Evolutionary conservation across 2,797 vertebrate genomes (phyloP).

Genomic region (Neopelma chrysocephalum): DNA sequence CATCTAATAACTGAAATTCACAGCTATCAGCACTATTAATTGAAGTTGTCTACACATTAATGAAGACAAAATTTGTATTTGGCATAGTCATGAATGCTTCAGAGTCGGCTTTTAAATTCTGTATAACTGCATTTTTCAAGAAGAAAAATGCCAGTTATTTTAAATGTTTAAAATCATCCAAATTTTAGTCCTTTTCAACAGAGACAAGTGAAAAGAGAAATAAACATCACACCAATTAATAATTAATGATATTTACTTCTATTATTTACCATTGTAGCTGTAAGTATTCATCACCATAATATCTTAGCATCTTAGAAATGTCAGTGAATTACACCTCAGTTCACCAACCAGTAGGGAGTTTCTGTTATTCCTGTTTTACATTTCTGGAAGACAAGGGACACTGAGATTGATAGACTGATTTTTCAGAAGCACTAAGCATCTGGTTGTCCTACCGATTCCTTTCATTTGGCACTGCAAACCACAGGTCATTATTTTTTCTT

Average conservation of each 20-base stretch:
- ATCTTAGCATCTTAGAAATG: background rate
- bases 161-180: background rate
- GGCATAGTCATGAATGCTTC: fast-evolving
- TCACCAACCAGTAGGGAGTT: background rate
- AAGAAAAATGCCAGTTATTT: background rate
- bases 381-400: background rate
- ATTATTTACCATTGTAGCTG: background rate
- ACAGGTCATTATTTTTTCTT: background rate
- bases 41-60: background rate
- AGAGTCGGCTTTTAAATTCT: background rate
- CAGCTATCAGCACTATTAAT: background rate
- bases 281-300: background rate
- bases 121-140: background rate
- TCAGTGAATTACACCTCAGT: background rate
- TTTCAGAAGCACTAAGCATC: background rate
- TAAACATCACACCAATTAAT: background rate
- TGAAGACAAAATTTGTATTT: background rate
- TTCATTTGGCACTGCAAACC: background rate
- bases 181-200: background rate
- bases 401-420: background rate
- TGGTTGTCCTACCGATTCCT: background rate
- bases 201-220: background rate
- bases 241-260: background rate
- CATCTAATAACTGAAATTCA: background rate
- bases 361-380: background rate